Base-by-base conservation (phyloP, 2,113 vertebrate genomes). In the Hippocampus barbouri region DNA sequence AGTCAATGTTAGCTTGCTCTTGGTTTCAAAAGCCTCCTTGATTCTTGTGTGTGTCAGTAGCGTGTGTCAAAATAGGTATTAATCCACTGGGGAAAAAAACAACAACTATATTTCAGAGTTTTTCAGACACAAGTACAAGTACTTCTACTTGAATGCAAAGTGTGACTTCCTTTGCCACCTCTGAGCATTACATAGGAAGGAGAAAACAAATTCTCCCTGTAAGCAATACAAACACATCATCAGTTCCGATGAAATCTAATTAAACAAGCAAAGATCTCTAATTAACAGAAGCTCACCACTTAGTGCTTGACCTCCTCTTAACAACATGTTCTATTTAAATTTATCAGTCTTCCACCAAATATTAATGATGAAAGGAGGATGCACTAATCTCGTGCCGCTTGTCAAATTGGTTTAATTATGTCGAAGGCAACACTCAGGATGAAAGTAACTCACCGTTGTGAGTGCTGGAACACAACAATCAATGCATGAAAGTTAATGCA, bases 401-500 rank as follows among this genome's bases (percentile, higher is more conserved):
- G 77, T 72, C 27, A 72, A 64, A 76, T 72, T 75, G 54, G 23
- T 66, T 83, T 66, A 57, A 74, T 68, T 72, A 49, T 78, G 67
- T 20, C 62, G 25, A 79, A 79, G 75, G 56, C 34, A 71, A 84
- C 34, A 69, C 77, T 79, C 40, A 40, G 53, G 68, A 77, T 79
- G 54, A 79, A 79, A 83, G 76, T 14, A 16, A 25, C 12, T 43
- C n/a, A 4, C 5, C 41, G 23, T 27, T 25, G n/a, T 47, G 53
- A 57, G 49, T 5, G 59, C 45, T 67, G 61, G 11, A 54, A 10
- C 68, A 66, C 64, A 66, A 73, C 65, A 76, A 74, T 77, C 71
- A 63, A 59, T 84, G 63, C 72, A 59, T 43, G 41, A 80, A 77
- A 70, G 73, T 70, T 76, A 81, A 80, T 73, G 68, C 57, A 81